phyloP scores from a whole-genome alignment of 2,888 invertebrate species.

The Melipona beecheii region DNA sequence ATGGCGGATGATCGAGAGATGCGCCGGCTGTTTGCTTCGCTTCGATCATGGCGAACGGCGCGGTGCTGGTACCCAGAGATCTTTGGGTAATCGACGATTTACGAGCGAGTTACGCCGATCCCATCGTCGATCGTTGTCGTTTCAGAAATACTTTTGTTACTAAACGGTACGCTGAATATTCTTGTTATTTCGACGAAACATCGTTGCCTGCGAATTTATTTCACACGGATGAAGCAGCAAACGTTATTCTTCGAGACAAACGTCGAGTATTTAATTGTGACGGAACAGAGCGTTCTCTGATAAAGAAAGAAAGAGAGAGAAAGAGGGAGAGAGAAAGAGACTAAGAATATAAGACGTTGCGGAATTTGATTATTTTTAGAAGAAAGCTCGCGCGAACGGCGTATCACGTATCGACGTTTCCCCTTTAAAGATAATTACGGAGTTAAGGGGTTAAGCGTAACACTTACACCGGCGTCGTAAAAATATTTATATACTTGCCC shows the following conservation, averaged over 20 bases:
- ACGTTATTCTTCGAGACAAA: background rate
- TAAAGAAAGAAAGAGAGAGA: background rate
- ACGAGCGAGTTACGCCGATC: background rate
- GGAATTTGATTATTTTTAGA: constrained; percentile 39
- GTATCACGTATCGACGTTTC: constrained; percentile 26
- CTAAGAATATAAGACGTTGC: background rate
- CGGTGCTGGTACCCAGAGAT: background rate
- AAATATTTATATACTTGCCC: constrained; percentile 47
- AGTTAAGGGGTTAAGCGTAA: constrained; percentile 49
- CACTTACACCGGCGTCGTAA: constrained; percentile 29
- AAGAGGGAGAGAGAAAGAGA: background rate
- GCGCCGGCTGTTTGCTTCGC: background rate
- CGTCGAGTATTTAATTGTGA: background rate
- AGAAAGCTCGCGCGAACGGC: background rate
- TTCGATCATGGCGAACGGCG: background rate
- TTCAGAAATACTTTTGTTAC: background rate
- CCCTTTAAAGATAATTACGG: constrained; percentile 46
- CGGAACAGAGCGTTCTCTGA: background rate
- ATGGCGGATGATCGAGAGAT: constrained; percentile 14
- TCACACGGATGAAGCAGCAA: background rate
- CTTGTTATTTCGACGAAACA: too few relatives aligned
- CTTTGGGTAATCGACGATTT: background rate
- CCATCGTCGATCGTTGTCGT: background rate
- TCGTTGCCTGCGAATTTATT: too few relatives aligned
- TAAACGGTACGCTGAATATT: too few relatives aligned